These are phyloP conservation scores for Catostylus mosaicus DNA, from an alignment of 30 jellyfish, hydroid and myxozoan species.

Conservation along the genomic window DNA sequence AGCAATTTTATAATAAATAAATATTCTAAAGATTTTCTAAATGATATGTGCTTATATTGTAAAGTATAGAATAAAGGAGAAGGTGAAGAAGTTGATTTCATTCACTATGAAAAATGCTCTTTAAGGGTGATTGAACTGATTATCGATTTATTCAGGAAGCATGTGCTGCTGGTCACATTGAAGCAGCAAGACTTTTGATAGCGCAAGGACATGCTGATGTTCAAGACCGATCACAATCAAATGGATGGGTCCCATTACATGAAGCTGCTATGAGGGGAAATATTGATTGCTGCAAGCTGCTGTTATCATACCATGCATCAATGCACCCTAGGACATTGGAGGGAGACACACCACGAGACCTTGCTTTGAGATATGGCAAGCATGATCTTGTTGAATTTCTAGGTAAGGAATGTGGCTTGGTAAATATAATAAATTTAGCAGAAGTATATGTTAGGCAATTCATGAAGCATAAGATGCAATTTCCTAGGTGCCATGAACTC, in stretches of 20 bases:
- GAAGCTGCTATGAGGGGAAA: slow-evolving; percentile 88
- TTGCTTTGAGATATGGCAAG: slow-evolving; percentile 81
- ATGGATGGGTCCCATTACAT: slow-evolving; percentile 96
- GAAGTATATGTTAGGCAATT: no score
- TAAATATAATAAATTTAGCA: no score
- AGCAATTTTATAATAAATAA: no score
- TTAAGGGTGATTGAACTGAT: no score
- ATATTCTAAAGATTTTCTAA: no score
- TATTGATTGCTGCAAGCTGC: slow-evolving; percentile 73
- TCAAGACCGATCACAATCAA: slow-evolving; percentile 71
- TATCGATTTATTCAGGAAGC: slow-evolving; percentile 60
- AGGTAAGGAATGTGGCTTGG: slow-evolving; percentile 54
- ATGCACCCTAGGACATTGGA: slow-evolving; percentile 87
- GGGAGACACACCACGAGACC: slow-evolving; percentile 95
- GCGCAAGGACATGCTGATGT: slow-evolving; percentile 88
- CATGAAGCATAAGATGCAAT: no score
- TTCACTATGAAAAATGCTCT: no score
- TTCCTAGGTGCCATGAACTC: no score
- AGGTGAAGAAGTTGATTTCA: no score
- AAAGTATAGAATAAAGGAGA: no score
- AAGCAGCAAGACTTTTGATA: slow-evolving; percentile 64
- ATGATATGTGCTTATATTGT: no score
- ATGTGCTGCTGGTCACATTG: slow-evolving; percentile 81
- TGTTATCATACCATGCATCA: slow-evolving; percentile 87
- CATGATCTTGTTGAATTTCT: slow-evolving; percentile 76